A percentile compares a stretch with the other conserved stretches of the same genome.
Evolutionary conservation across 2,888 invertebrate genomes (phyloP).

Genomic region (Scaptodrosophila latifasciaeformis): DNA sequence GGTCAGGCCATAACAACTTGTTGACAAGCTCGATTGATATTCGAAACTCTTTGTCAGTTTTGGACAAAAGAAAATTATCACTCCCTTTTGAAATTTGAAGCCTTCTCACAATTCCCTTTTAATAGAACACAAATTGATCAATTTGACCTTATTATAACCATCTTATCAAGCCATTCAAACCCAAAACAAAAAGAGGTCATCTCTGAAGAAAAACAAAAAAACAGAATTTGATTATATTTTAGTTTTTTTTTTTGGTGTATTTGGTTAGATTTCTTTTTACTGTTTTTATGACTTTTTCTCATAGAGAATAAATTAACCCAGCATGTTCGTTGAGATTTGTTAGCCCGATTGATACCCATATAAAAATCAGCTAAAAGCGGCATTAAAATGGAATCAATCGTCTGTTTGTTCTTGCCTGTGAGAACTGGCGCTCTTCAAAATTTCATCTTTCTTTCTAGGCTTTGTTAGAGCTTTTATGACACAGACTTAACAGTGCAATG

Average conservation of each 20-base stretch:
- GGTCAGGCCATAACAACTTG: no score
- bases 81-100: no score
- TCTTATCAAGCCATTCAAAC: neutral
- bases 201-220: no score
- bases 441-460: no score
- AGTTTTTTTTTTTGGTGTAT: constrained; percentile 12
- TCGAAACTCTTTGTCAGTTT: no score
- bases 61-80: no score
- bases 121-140: constrained; percentile 8
- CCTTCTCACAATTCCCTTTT: no score
- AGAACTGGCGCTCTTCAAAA: no score
- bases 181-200: constrained; percentile 41
- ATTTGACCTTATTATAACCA: constrained; percentile 21
- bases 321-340: constrained; percentile 29
- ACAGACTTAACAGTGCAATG: neutral
- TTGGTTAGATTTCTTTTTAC: constrained; percentile 40
- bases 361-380: constrained; percentile 45
- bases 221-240: no score
- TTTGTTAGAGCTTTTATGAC: constrained; percentile 47
- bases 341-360: constrained; percentile 47
- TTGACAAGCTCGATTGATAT: no score
- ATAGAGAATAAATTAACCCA: constrained; percentile 48
- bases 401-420: neutral
- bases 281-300: constrained; percentile 31
- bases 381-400: constrained; percentile 50